Percentiles rank a stretch among this genome's conserved stretches.
phyloP scores from a whole-genome alignment of 1,140 invertebrate species.

The Zaprionus lachaisei region DNA sequence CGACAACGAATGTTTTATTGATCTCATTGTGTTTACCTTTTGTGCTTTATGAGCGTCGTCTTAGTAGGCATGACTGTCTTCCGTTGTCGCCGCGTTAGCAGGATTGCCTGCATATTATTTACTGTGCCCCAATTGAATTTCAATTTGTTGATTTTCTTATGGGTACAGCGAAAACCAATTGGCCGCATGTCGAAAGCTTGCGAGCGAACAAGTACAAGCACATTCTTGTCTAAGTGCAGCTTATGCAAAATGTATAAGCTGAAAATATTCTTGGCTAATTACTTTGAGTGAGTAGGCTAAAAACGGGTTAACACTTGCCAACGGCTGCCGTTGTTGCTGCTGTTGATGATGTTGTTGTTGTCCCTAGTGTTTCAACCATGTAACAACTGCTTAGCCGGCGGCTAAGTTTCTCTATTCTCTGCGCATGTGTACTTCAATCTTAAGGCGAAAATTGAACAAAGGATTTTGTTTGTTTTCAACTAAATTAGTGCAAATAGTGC shows the following conservation, averaged over 20 bases:
- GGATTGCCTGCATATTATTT: slow-evolving; percentile 59
- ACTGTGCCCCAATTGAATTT: slow-evolving; percentile 76
- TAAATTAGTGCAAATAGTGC: slow-evolving; percentile 83
- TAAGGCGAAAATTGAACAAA: slow-evolving; percentile 82
- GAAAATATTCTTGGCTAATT: slow-evolving; percentile 79
- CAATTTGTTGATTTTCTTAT: slow-evolving; percentile 65
- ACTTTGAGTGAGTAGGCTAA: slow-evolving; percentile 50
- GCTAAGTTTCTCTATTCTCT: slow-evolving; percentile 46
- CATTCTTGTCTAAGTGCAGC: slow-evolving; percentile 45
- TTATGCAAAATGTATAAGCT: slow-evolving; percentile 57
- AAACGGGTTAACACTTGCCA: slow-evolving; percentile 76
- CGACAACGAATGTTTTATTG: slow-evolving; percentile 43
- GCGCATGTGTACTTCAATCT: slow-evolving; percentile 54
- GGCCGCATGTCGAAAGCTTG: slow-evolving; percentile 7
- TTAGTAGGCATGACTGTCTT: slow-evolving; percentile 61
- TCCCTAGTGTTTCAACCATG: slow-evolving; percentile 33
- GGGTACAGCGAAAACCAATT: slow-evolving; percentile 40
- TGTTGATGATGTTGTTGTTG: slow-evolving; percentile 37
- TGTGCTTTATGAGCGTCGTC: slow-evolving; percentile 20
- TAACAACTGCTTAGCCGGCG: slow-evolving; percentile 51
- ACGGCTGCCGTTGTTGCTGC: slow-evolving; percentile 39
- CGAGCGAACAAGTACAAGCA: slow-evolving; percentile 23
- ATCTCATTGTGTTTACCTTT: slow-evolving; percentile 41
- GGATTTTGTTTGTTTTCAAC: slow-evolving; percentile 82
- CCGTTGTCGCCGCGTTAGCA: slow-evolving; percentile 29